These are phyloP conservation scores for Choreutis nemorana DNA, from an alignment of 2,888 invertebrate species.

Conservation along the genomic window DNA sequence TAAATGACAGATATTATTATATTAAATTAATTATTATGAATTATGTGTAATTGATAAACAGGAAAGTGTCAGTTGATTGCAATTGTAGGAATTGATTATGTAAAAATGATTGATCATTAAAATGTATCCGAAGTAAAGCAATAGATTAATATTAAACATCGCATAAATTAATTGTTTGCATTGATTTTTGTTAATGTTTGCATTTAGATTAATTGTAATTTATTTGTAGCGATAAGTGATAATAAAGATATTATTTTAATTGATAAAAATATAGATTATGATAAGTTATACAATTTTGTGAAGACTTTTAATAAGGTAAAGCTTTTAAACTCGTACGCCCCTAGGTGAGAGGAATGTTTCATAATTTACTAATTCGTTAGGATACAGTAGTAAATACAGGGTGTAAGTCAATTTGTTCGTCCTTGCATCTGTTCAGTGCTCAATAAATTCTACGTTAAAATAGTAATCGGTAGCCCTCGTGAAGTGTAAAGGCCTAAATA, in stretches of 20 bases:
- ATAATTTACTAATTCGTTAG: slow-evolving; percentile 38
- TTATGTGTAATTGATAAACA: slow-evolving; percentile 11
- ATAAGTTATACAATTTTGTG: slow-evolving; percentile 58
- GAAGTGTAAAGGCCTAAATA: too few relatives aligned
- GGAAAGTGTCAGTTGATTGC: slow-evolving; percentile 12
- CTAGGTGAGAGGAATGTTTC: slow-evolving; percentile 36
- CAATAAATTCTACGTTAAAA: too few relatives aligned
- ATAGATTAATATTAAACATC: slow-evolving; percentile 14
- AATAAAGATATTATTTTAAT: slow-evolving; percentile 32
- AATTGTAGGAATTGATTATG: slow-evolving; percentile 51
- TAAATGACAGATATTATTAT: slow-evolving; percentile 34
- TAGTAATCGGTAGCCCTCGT: too few relatives aligned
- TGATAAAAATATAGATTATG: slow-evolving; percentile 37
- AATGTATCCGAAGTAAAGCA: slow-evolving; percentile 23
- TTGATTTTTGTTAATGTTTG: slow-evolving; percentile 14
- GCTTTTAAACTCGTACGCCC: slow-evolving; percentile 53
- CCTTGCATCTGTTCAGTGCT: slow-evolving; percentile 57
- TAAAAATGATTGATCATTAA: slow-evolving; percentile 19
- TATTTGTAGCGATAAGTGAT: slow-evolving; percentile 35
- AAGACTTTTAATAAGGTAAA: slow-evolving; percentile 53
- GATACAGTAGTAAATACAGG: slow-evolving; percentile 30
- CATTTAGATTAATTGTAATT: slow-evolving; percentile 18
- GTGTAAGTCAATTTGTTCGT: slow-evolving; percentile 55
- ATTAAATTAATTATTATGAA: slow-evolving; percentile 23
- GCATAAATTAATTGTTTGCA: slow-evolving; percentile 15